Conservation (phyloP, 2,797 vertebrate species). For the Sebastes melanostomus region DNA sequence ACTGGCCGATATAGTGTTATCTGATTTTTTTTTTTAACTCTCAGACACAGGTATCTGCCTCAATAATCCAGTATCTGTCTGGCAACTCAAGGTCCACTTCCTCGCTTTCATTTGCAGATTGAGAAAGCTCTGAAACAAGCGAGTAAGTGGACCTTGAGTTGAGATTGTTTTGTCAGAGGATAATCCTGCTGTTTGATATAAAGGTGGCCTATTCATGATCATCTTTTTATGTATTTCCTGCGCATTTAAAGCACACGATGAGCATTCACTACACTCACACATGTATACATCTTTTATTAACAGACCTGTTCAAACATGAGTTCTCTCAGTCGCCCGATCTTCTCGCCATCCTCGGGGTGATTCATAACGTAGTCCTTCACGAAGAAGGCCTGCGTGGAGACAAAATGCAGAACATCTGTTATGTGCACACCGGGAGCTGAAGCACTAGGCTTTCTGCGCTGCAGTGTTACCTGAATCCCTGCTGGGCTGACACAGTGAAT, state of each 20-base stretch:
- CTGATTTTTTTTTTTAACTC: background rate
- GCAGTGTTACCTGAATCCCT: conserved; percentile 52
- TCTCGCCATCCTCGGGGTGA: conserved; percentile 97
- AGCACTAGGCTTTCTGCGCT: conserved; percentile 13
- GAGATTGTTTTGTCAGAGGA: background rate
- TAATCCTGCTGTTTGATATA: background rate
- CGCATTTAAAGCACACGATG: background rate
- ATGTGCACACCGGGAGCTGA: conserved; percentile 39
- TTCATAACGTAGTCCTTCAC: conserved; percentile 95
- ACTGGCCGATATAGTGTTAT: background rate
- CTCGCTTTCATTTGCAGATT: background rate
- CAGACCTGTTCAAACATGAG: conserved; percentile 98
- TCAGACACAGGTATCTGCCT: background rate
- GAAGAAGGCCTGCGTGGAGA: conserved; percentile 91
- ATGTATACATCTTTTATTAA: conserved; percentile 12
- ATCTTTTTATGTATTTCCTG: background rate
- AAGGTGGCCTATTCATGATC: background rate
- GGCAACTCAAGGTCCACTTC: background rate
- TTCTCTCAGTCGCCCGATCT: conserved; percentile 94
- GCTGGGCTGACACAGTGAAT: conserved; percentile 56
- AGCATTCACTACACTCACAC: background rate
- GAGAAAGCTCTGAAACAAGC: background rate
- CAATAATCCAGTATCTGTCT: background rate
- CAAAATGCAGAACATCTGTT: conserved; percentile 67
- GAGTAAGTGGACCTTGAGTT: background rate